A percentile compares a stretch with the other conserved stretches of the same genome.
Evolutionary conservation across 2,797 vertebrate genomes (phyloP).

Genomic region (Sphenopsis melanotis): DNA sequence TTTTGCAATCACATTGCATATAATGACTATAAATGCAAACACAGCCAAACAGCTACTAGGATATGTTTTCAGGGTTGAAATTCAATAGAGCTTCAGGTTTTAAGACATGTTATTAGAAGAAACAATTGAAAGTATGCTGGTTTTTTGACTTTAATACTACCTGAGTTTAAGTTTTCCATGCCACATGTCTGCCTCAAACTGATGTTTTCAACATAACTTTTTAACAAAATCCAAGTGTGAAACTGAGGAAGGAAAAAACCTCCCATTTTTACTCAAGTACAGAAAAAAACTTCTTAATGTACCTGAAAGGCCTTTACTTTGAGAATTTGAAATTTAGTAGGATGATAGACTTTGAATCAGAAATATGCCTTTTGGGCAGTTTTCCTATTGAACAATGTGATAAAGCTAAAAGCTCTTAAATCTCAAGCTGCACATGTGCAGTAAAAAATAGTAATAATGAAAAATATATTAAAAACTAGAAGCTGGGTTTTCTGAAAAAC

Average conservation of each 20-base stretch:
- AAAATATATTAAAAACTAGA: neutral
- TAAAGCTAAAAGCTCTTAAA: neutral
- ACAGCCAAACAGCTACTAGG: neutral
- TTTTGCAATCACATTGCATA: neutral
- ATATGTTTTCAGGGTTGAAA: neutral
- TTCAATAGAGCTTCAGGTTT: neutral
- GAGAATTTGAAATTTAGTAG: neutral
- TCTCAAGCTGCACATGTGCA: neutral
- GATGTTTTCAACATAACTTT: neutral
- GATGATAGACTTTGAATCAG: neutral
- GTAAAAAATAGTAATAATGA: neutral
- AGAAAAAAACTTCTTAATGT: neutral
- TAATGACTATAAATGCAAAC: neutral
- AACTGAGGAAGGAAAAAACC: neutral
- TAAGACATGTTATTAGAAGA: neutral
- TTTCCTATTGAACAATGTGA: neutral
- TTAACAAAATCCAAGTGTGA: neutral
- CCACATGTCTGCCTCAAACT: neutral
- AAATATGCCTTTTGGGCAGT: neutral
- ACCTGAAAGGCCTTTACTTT: neutral
- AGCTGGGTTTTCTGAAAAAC: neutral
- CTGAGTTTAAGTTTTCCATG: neutral
- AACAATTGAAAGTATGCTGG: neutral
- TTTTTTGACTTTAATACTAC: neutral
- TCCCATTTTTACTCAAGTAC: neutral